Percentiles rank a stretch among this genome's conserved stretches.
phyloP scores from a whole-genome alignment of 2,888 invertebrate genomes.

The Acrobasis repandana region DNA sequence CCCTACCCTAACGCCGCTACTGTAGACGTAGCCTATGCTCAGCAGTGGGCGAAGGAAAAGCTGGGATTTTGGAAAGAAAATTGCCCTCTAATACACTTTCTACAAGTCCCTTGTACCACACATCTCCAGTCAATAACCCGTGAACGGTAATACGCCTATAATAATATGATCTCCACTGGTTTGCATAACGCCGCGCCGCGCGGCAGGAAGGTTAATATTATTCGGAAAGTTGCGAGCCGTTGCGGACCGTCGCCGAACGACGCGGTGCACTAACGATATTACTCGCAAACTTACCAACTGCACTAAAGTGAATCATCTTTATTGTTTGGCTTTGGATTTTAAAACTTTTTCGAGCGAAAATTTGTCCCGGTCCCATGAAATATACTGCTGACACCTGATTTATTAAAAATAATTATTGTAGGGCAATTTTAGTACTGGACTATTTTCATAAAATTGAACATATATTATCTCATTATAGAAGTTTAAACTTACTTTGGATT shows the following conservation, averaged over 20 bases:
- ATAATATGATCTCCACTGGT: constrained; percentile 62
- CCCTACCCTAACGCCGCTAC: too few species aligned
- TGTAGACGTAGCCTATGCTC: too few species aligned
- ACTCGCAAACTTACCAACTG: constrained; percentile 12
- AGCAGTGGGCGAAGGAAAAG: too few species aligned
- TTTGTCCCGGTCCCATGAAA: too few species aligned
- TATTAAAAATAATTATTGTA: too few species aligned
- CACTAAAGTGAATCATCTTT: constrained; percentile 8
- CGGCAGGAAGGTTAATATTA: constrained; percentile 51
- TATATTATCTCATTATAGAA: too few species aligned
- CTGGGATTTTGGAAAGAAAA: too few species aligned
- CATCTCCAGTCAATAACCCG: constrained; percentile 44
- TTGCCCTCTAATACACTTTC: not conserved
- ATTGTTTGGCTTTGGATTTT: not conserved
- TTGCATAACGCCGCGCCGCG: constrained; percentile 64
- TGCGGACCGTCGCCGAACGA: not conserved
- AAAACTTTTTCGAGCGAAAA: too few species aligned
- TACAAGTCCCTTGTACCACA: constrained; percentile 18
- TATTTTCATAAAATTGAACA: too few species aligned
- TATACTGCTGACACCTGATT: too few species aligned
- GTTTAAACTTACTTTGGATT: too few species aligned
- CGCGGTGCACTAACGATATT: constrained; percentile 21
- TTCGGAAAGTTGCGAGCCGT: constrained; percentile 67
- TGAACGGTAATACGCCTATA: constrained; percentile 42
- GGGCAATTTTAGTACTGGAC: too few species aligned